phyloP scores from a whole-genome alignment of 1,140 invertebrate species.

The Periplaneta americana region DNA sequence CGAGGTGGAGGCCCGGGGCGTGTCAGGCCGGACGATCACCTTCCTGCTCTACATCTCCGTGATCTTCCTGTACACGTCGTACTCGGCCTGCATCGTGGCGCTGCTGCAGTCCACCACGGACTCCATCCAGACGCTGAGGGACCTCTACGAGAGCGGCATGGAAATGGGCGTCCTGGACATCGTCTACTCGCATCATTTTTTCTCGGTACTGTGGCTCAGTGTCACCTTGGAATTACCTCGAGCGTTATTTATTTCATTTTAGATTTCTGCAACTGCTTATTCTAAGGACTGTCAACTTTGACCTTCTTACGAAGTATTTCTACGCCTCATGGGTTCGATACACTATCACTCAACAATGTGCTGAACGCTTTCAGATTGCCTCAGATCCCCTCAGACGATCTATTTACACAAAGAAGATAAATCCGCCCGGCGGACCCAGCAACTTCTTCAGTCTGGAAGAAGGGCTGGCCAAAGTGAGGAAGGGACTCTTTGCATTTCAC shows the following conservation, averaged over 20 bases:
- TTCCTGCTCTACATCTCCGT: slow-evolving; percentile 51
- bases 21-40: slow-evolving; percentile 44
- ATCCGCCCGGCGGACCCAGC: neutral
- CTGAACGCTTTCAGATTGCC: neutral
- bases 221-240: too few species aligned
- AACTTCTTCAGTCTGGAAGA: neutral
- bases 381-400: slow-evolving; percentile 1
- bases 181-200: slow-evolving; percentile 53
- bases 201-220: slow-evolving; percentile 39
- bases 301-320: neutral
- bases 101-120: slow-evolving; percentile 55
- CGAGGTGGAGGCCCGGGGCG: slow-evolving; percentile 41
- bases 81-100: slow-evolving; percentile 66
- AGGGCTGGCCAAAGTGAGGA: neutral
- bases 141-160: slow-evolving; percentile 54
- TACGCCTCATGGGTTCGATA: too few species aligned
- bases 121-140: slow-evolving; percentile 52
- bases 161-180: slow-evolving; percentile 54
- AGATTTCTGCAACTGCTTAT: neutral
- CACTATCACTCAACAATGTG: too few species aligned
- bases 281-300: neutral
- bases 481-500: slow-evolving; percentile 12
- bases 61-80: slow-evolving; percentile 61
- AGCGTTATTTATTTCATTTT: neutral
- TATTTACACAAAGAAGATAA: slow-evolving; percentile 1